Base-by-base conservation (phyloP, 2,113 vertebrate species). In the Platanista minor region DNA sequence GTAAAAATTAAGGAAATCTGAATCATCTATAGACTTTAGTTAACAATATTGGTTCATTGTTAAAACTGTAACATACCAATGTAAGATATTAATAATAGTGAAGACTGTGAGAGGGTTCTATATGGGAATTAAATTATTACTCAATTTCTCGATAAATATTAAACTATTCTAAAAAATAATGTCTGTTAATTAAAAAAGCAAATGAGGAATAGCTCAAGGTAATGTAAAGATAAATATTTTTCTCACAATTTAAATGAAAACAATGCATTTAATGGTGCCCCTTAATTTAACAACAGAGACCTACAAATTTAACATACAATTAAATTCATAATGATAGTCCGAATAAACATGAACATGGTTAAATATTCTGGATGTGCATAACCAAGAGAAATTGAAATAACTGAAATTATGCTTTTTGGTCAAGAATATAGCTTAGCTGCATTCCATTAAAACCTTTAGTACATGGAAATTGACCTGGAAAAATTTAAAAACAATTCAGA, bases 391-490 rank as follows among this genome's bases (percentile, higher is more conserved):
- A 78, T 71, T 36, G 23, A 67, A 97, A 91, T 49, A 88, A 86
- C 33, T 62, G 54, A 86, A 89, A 88, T 69, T 78, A 89, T 25
- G 6, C 15, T 61, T 90, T 97, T 88, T 86, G 33, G 8, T 67
- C 29, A 95, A 78, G 67, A 87, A 91, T 43, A 82, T 39, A 96
- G 21, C 33, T 90, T 78, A 89, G 14, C 52, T 94, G 43, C 57
- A 2, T 83, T 67, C 17, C 78, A 90, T 97, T 96, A 85, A 86
- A 88, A 90, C 83, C 86, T 41, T 54, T 33, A 95, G 54, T 80
- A 94, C 49, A 64, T 95, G 17, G 46, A 97, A 94, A 93, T 86
- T 89, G 46, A 95, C 61, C 59, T 83, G 46, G 29, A 96, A 96
- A 10, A 86, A 89, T 74, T 93, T 89, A 78, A 89, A 91, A 97